A percentile compares a stretch with the other conserved stretches of the same genome.
Evolutionary conservation across 2,113 vertebrate species (phyloP).

Genomic region (Labeo catla): DNA sequence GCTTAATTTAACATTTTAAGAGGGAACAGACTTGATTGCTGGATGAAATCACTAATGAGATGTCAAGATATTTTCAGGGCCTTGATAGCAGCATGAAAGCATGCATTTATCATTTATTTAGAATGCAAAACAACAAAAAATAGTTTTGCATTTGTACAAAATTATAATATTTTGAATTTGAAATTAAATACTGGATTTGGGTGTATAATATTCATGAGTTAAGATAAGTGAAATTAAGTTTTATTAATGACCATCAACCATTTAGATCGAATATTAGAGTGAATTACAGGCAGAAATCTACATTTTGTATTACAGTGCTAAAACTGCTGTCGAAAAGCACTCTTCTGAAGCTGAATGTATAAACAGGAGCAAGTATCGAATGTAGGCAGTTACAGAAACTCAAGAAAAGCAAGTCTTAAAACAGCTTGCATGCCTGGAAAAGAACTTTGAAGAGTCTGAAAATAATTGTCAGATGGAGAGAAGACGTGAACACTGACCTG

Average conservation of each 20-base stretch:
- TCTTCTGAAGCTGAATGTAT: too few relatives aligned
- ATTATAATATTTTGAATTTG: neutral
- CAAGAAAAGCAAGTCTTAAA: constrained; percentile 15
- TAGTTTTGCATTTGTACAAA: neutral
- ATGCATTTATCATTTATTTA: neutral
- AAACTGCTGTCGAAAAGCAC: neutral
- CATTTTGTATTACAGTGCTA: neutral
- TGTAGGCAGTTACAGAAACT: neutral
- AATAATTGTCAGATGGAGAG: constrained; percentile 6
- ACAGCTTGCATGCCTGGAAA: neutral
- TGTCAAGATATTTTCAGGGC: constrained; percentile 17
- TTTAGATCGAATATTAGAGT: neutral
- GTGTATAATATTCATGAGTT: neutral
- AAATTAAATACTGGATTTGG: neutral
- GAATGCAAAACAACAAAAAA: neutral
- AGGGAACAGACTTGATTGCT: constrained; percentile 19
- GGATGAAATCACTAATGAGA: constrained; percentile 16
- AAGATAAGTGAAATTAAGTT: neutral
- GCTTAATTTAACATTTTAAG: constrained; percentile 42
- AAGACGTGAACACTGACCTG: constrained; percentile 3
- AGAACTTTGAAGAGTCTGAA: neutral
- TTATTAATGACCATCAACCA: neutral
- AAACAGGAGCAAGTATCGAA: neutral
- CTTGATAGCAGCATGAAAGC: neutral
- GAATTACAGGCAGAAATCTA: neutral